These are phyloP conservation scores for Hemibagrus guttatus DNA, from an alignment of 2,797 vertebrate species.

Conservation along the genomic window DNA sequence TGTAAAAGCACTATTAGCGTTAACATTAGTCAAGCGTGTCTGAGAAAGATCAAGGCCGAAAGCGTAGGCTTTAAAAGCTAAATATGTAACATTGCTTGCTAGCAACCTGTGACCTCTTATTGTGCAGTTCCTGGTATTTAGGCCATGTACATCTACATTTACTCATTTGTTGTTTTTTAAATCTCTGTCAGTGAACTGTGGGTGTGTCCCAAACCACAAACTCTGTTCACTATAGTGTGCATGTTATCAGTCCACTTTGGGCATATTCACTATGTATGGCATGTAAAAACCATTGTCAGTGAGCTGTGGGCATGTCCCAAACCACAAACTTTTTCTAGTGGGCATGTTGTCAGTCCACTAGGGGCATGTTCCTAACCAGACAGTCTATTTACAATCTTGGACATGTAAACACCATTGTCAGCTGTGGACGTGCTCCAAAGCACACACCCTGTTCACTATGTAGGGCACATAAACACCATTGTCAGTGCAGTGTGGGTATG, in stretches of 20 bases:
- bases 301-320: background rate
- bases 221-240: background rate
- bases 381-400: background rate
- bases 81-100: background rate
- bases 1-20: slow-evolving; percentile 7
- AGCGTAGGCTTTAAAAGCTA: background rate
- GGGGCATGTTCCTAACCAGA: background rate
- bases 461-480: background rate
- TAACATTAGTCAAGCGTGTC: slow-evolving; percentile 1
- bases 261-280: background rate
- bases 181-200: background rate
- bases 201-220: background rate
- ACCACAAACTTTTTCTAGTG: too few species aligned
- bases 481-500: background rate
- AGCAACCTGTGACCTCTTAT: background rate
- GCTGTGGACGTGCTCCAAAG: background rate
- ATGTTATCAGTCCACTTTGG: too few species aligned
- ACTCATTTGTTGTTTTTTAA: background rate
- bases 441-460: background rate
- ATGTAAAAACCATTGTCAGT: background rate
- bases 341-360: too few species aligned
- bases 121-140: background rate
- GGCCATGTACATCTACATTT: background rate
- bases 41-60: slow-evolving; percentile 4
- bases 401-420: background rate